Percentiles rank a stretch among this genome's conserved stretches.
Evolutionary conservation across 2,888 invertebrate species (phyloP).

Genomic region (Conchocele bisecta): DNA sequence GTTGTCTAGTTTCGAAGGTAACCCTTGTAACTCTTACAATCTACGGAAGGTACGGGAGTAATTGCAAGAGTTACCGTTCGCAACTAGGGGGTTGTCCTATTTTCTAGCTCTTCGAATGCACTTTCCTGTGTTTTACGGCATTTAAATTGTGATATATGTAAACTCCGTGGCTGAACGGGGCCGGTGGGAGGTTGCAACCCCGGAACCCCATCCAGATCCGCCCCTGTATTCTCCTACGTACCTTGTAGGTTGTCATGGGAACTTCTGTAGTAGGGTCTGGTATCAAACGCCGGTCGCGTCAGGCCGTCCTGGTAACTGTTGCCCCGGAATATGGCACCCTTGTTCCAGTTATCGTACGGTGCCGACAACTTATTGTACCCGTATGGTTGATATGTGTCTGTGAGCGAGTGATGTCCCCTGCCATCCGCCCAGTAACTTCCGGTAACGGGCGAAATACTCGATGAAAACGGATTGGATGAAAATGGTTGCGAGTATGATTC

Average conservation of each 20-base stretch:
- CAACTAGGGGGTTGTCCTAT: too few species aligned
- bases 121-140: too few species aligned
- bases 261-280: conserved; percentile 65
- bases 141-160: too few species aligned
- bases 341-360: conserved; percentile 68
- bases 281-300: conserved; percentile 65
- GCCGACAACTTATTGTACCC: conserved; percentile 65
- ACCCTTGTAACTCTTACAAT: too few species aligned
- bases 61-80: too few species aligned
- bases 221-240: too few species aligned
- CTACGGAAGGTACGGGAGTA: too few species aligned
- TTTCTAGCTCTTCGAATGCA: too few species aligned
- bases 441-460: conserved; percentile 57
- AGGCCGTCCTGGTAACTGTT: conserved; percentile 65
- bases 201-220: too few species aligned
- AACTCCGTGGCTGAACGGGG: too few species aligned
- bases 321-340: conserved; percentile 62
- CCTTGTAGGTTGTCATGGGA: conserved; percentile 71
- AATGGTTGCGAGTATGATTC: conserved; percentile 65
- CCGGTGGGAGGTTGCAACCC: too few species aligned
- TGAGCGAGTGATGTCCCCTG: conserved; percentile 56
- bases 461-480: conserved; percentile 58
- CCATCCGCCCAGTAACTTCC: conserved; percentile 67
- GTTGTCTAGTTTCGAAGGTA: too few species aligned
- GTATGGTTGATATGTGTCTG: conserved; percentile 65